These are phyloP conservation scores for Tetragnatha montana DNA, from an alignment of 2,888 invertebrate species.

Conservation along the genomic window DNA sequence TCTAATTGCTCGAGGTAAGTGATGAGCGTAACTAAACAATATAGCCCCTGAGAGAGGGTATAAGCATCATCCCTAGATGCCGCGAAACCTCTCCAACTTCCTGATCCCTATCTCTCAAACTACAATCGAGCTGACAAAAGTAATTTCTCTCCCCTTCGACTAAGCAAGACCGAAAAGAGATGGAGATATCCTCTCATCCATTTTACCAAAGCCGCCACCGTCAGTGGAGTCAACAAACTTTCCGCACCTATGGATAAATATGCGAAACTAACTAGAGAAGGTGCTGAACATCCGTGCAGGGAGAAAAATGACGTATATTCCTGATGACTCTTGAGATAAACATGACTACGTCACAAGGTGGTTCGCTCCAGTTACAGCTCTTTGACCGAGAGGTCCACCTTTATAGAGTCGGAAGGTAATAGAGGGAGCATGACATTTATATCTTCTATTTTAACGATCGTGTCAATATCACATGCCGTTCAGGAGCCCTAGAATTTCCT, in stretches of 20 bases:
- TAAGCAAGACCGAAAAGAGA: neutral
- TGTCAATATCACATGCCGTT: too few relatives aligned
- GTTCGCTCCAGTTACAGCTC: constrained; percentile 53
- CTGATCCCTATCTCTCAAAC: neutral
- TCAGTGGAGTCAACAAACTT: constrained; percentile 62
- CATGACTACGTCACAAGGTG: constrained; percentile 35
- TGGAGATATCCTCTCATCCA: neutral
- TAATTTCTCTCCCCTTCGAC: neutral
- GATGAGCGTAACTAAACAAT: too few relatives aligned
- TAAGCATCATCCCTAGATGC: neutral
- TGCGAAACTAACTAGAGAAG: constrained; percentile 17
- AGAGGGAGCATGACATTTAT: too few relatives aligned
- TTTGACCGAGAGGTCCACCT: constrained; percentile 35
- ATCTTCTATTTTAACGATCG: too few relatives aligned
- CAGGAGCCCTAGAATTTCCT: too few relatives aligned
- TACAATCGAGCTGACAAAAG: neutral
- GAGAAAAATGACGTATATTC: constrained; percentile 38
- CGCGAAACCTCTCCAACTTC: constrained; percentile 16
- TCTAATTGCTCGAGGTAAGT: too few relatives aligned
- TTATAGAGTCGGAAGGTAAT: too few relatives aligned
- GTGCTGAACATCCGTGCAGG: constrained; percentile 18
- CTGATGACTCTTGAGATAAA: constrained; percentile 42
- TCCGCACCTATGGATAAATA: constrained; percentile 50
- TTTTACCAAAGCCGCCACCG: neutral
- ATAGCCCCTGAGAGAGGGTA: too few relatives aligned